Percentiles rank a stretch among this genome's conserved stretches.
Evolutionary conservation across 1,140 invertebrate species (phyloP).

Genomic region (Drosophila navojoa): DNA sequence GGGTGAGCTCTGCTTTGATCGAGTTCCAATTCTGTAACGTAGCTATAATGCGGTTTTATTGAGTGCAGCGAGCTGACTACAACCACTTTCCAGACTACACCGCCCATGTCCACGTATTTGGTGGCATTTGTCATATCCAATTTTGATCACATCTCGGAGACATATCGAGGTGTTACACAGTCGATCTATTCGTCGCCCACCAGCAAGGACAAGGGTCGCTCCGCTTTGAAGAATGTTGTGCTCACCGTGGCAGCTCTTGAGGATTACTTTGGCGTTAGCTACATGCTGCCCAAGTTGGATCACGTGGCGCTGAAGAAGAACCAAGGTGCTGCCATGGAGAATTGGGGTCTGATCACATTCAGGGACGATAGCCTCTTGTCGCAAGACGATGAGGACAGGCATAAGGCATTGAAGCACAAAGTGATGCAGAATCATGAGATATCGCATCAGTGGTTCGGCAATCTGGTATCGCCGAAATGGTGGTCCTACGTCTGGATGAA

Average conservation of each 20-base stretch:
- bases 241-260: conserved; percentile 85
- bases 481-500: conserved; percentile 84
- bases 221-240: conserved; percentile 85
- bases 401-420: conserved; percentile 49
- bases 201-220: conserved; percentile 85
- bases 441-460: conserved; percentile 89
- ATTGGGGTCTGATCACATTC: conserved; percentile 93
- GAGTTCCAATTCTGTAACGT: neutral
- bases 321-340: conserved; percentile 92
- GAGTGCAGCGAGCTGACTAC: conserved; percentile 58
- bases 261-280: conserved; percentile 84
- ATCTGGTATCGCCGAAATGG: conserved; percentile 87
- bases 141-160: conserved; percentile 80
- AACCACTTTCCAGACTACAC: conserved; percentile 85
- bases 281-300: conserved; percentile 86
- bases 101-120: conserved; percentile 90
- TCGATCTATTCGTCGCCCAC: conserved; percentile 88
- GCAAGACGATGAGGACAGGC: conserved; percentile 5
- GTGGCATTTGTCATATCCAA: conserved; percentile 90
- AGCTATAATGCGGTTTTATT: conserved; percentile 20
- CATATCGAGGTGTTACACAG: conserved; percentile 79
- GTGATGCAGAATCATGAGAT: conserved; percentile 86
- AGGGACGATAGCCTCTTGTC: conserved; percentile 80
- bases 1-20: conserved; percentile 39
- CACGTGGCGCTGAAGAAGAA: conserved; percentile 92